Evolutionary conservation across 2,888 invertebrate species (phyloP), one percentile per base, ranked within the genome.

Genomic region (Taenaris catops): DNA sequence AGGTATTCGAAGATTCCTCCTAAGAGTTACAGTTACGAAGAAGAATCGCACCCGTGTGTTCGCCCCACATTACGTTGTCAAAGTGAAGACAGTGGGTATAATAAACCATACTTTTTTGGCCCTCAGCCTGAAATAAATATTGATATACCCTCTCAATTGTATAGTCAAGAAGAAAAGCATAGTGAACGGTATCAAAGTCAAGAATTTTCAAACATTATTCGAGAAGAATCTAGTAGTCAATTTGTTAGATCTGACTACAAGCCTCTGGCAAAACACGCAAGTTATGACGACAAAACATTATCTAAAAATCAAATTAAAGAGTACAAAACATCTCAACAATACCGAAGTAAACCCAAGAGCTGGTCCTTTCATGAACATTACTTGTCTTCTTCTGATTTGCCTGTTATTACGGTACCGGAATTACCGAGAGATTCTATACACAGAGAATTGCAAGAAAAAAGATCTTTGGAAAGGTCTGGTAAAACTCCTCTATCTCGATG

Each of bases 321-420:
- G 55, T 90, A 90, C 46, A 91, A 90, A 66, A 73, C 65, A 3
- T 88, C 89, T 23, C 87, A 86, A 43, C 87, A 87, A 52, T 86
- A 80, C 51, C 88, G 88, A 8, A 89, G 88, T 53, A 75, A 90
- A 51, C 86, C 89, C 1, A 90, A 90, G 61, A 90, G 90, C 49
- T 90, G 89, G 79, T 91, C 91, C 4, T 91, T 91, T 49, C 91
- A 91, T 50, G 91, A 91, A 54, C 90, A 90, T 61, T 88, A 90
- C 59, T 63, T 90, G 1, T 70, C 86, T 24, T 87, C 89, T 2
- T 80, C 89, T 16, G 87, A 88, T 38, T 78, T 88, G 44, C 87
- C 88, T 1, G 58, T 87, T 19, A 86, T 89, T 43, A 80, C 89
- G 8, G 89, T 89, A 9, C 89, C 90, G 24, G 90, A 87, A 57